Conservation (phyloP, 1,140 invertebrate genomes). For the Apocrypta bakeri region DNA sequence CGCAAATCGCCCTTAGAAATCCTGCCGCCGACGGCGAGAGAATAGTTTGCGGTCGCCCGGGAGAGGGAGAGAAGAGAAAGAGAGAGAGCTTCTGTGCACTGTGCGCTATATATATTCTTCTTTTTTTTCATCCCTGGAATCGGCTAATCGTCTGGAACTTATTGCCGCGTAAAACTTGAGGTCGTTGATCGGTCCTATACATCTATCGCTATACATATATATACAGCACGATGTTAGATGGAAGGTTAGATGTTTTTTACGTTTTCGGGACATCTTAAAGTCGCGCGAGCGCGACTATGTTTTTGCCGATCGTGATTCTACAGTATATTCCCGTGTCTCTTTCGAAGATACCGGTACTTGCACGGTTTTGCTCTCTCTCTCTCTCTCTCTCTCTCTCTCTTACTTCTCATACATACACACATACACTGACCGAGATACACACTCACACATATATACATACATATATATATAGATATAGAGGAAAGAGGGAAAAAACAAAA, state of each 20-base stretch:
- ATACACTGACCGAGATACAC: too few species aligned
- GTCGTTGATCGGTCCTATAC: not conserved
- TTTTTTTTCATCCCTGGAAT: slow-evolving; percentile 18
- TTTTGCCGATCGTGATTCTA: not conserved
- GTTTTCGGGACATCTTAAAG: not conserved
- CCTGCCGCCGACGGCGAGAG: slow-evolving; percentile 27
- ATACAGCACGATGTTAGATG: not conserved
- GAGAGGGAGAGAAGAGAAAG: not conserved
- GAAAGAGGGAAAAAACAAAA: too few species aligned
- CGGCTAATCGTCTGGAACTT: slow-evolving; percentile 26
- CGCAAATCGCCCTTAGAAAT: slow-evolving; percentile 54
- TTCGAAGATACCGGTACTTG: not conserved
- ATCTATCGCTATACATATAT: not conserved
- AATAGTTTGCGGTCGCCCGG: slow-evolving; percentile 7
- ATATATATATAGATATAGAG: too few species aligned
- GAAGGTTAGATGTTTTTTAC: not conserved
- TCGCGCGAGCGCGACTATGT: not conserved
- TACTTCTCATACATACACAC: not conserved
- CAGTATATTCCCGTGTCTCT: not conserved
- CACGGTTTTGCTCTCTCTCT: not conserved
- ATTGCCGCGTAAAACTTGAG: not conserved
- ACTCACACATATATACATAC: too few species aligned
- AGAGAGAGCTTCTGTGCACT: not conserved
- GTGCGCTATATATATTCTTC: not conserved
- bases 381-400: slow-evolving; percentile 10